Conservation (phyloP, 2,113 vertebrate species). For the Syngnathus typhle region DNA sequence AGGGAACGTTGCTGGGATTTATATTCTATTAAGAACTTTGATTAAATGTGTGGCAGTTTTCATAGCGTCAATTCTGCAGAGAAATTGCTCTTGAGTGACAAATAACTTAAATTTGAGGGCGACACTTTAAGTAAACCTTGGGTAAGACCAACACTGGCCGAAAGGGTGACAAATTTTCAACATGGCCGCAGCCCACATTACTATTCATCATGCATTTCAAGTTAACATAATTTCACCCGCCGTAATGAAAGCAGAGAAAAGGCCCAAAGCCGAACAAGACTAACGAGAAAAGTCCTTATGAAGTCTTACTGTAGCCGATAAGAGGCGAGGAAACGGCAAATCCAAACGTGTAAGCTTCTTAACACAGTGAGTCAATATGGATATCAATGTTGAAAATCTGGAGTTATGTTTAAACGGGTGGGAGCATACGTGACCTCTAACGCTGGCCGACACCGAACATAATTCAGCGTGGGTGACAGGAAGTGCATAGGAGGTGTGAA, state of each 20-base stretch:
- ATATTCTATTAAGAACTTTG: constrained; percentile 15
- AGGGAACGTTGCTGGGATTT: constrained; percentile 34
- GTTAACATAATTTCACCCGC: neutral
- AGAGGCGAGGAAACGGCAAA: neutral
- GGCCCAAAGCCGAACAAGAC: neutral
- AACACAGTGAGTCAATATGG: neutral
- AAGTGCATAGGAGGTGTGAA: constrained; percentile 4
- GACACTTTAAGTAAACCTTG: neutral
- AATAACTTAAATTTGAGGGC: neutral
- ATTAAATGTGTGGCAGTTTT: neutral
- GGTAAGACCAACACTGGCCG: neutral
- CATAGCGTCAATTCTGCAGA: neutral
- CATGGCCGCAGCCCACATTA: neutral
- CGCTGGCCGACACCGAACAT: neutral
- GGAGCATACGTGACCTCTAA: neutral
- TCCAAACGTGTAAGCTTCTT: neutral
- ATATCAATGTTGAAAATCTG: neutral
- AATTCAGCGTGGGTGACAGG: constrained; percentile 4
- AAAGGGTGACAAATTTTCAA: neutral
- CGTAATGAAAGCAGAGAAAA: neutral
- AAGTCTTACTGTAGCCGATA: neutral
- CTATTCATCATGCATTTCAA: neutral
- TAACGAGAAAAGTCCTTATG: constrained; percentile 1
- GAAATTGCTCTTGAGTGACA: neutral
- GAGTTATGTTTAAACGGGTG: neutral